These are phyloP conservation scores for Pseudococcus viburni DNA, from an alignment of 2,888 invertebrate genomes.

Conservation along the genomic window DNA sequence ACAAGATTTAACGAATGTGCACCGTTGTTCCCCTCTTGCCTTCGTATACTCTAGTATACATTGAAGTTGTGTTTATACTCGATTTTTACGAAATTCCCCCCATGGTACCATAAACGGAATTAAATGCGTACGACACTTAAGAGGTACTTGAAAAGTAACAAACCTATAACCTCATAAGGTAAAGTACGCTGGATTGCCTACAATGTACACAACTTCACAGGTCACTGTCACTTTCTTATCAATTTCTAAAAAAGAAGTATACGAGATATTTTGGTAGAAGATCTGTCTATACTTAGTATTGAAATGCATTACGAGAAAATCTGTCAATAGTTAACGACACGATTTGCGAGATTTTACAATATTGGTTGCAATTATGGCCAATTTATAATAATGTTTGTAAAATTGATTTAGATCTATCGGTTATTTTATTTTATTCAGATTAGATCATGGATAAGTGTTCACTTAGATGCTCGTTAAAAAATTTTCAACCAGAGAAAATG, in stretches of 20 bases:
- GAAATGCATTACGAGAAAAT: not conserved
- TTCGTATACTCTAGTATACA: not conserved
- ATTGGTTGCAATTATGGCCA: not conserved
- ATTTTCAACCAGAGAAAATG: not conserved
- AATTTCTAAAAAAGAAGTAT: conserved; percentile 10
- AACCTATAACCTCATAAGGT: conserved; percentile 53
- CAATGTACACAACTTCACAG: not conserved
- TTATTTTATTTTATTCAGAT: not conserved
- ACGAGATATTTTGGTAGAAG: not conserved
- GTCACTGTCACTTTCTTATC: conserved; percentile 56
- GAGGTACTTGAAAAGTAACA: conserved; percentile 51
- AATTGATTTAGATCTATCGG: not conserved
- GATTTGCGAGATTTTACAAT: not conserved
- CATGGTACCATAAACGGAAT: conserved; percentile 55
- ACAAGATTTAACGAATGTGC: conserved; percentile 48
- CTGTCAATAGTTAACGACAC: not conserved
- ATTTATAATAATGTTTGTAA: not conserved
- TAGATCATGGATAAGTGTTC: not conserved
- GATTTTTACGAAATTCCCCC: conserved; percentile 49
- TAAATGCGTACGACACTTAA: conserved; percentile 57
- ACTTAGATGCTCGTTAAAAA: not conserved
- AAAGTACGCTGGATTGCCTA: conserved; percentile 15
- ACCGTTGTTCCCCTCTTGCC: not conserved
- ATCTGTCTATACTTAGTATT: not conserved
- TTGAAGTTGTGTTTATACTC: conserved; percentile 33